These are phyloP conservation scores for Crenichthys baileyi DNA, from an alignment of 2,797 vertebrate species.

Conservation along the genomic window DNA sequence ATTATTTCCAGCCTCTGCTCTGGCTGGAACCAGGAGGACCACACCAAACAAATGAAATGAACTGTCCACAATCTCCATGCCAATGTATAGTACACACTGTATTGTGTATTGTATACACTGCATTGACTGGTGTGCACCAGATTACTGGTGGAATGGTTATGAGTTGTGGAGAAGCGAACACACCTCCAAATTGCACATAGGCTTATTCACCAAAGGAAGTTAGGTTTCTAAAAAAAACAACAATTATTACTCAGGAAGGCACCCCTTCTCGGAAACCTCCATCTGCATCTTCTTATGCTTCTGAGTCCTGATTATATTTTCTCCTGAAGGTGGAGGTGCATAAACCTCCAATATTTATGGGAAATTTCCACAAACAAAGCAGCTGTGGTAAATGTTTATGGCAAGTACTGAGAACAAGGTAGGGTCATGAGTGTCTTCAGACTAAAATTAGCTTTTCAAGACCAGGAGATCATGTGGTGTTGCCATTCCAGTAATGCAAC, in stretches of 20 bases:
- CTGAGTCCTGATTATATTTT: background rate
- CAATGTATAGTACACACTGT: no score
- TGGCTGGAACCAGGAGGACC: no score
- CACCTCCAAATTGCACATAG: background rate
- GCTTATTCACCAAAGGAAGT: background rate
- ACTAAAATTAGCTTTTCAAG: background rate
- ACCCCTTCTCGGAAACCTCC: background rate
- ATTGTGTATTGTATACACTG: no score
- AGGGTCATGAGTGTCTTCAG: no score
- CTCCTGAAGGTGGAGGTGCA: background rate
- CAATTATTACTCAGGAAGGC: background rate
- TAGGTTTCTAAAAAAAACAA: background rate
- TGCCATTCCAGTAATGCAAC: background rate
- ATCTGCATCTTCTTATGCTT: background rate
- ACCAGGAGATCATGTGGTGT: background rate
- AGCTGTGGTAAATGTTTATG: background rate
- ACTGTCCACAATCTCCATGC: no score
- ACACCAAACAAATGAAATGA: no score
- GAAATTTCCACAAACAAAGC: background rate
- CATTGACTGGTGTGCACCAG: background rate
- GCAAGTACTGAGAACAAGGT: background rate
- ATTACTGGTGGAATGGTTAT: background rate
- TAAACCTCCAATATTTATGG: no score
- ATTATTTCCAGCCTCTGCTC: no score
- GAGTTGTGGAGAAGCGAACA: background rate